Percentiles rank a stretch among this genome's conserved stretches.
Conservation (phyloP, 1,140 invertebrate species). For the Scaptomyza montana region DNA sequence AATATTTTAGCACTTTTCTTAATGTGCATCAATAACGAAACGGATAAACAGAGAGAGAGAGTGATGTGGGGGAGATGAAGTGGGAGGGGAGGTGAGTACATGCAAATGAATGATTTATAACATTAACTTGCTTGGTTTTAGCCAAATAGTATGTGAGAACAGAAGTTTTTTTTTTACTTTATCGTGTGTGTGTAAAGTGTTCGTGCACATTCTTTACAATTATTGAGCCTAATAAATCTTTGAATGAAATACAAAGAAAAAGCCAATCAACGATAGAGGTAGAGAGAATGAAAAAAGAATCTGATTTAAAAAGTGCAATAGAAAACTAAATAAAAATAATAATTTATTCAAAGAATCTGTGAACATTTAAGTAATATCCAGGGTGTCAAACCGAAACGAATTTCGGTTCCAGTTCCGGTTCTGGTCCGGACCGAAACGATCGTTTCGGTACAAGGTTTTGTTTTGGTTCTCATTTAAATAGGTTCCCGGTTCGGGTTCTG, state of each 20-base stretch:
- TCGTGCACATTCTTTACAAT: slow-evolving; percentile 47
- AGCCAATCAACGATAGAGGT: neutral
- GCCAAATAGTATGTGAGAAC: slow-evolving; percentile 35
- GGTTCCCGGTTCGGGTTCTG: too few species aligned
- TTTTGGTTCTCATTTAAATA: too few species aligned
- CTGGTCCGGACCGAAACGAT: too few species aligned
- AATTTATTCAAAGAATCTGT: too few species aligned
- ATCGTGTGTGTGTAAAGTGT: too few species aligned
- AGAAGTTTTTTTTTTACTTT: slow-evolving; percentile 12
- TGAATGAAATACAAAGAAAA: slow-evolving; percentile 1
- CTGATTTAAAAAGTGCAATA: too few species aligned
- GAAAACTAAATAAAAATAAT: too few species aligned
- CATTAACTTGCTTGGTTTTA: slow-evolving; percentile 16
- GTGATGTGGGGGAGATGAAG: neutral
- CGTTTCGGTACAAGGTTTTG: too few species aligned
- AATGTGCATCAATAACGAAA: slow-evolving; percentile 50
- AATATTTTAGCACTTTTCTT: slow-evolving; percentile 55
- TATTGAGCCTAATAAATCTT: slow-evolving; percentile 52
- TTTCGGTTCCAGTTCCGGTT: too few species aligned
- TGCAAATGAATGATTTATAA: slow-evolving; percentile 53
- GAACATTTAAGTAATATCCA: too few species aligned
- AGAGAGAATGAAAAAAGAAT: neutral
- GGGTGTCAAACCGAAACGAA: too few species aligned
- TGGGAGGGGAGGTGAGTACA: neutral
- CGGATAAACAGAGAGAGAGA: slow-evolving; percentile 18